Base-by-base conservation (phyloP, 2,113 vertebrate genomes). In the Illadopsis cleaveri region DNA sequence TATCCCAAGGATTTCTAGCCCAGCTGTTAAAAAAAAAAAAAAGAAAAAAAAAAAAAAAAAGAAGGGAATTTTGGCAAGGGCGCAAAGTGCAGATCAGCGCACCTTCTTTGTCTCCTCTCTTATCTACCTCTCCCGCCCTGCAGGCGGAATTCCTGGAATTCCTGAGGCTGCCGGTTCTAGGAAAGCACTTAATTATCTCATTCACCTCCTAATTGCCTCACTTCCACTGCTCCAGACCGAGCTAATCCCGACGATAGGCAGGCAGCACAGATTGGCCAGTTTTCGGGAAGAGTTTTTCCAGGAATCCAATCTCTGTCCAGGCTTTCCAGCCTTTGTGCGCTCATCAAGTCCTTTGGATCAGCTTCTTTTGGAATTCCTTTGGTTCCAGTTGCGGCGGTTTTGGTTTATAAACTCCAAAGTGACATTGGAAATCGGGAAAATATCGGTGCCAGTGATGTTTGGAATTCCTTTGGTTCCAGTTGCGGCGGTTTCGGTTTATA, bases 131-230 rank as follows among this genome's bases (percentile, higher is more conserved):
- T 92, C 91, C 75, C 81, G 37, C 58, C 93, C 91, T 27, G 90
- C 50, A 47, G 96, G 94, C 10, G 0, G 57, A 96, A 93, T 95
- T 35, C 79, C 78, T 66, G 79, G 66, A 42, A 93, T 96, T 97
- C 93, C 94, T 88, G 56, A 77, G 80, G 51, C 86, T 85, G 79
- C 84, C 54, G 56, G 78, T 72, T 85, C 90, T 94, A 94, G 79
- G 91, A 91, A 93, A 94, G 45, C 80, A 9, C 31, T 96, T 91
- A 38, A 93, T 96, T 96, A 88, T 62, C 82, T 93, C 82, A 66
- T 51, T 93, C 93, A n/a, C 50, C 89, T 95, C 54, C 38, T 94
- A 91, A 96, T 87, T 94, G 82, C n/a, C 44, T 93, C 66, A 23
- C 45, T 96, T 86, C 50, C 90, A 70, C 78, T 50, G 2, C 78